Base-by-base conservation (phyloP, 1,140 invertebrate species). In the Chironomus striatipennis region DNA sequence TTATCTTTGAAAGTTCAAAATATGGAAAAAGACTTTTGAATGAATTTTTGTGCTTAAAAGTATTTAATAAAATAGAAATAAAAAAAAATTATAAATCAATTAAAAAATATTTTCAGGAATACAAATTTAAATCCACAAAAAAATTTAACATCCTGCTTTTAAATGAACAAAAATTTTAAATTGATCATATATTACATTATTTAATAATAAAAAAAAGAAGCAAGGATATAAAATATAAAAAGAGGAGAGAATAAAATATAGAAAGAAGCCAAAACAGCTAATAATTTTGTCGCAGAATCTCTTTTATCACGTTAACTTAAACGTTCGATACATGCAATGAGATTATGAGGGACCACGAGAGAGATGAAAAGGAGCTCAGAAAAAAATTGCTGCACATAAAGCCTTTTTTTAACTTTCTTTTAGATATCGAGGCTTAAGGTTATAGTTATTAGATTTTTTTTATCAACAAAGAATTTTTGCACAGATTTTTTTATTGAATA, bases 361-460 rank as follows among this genome's bases (percentile, higher is more conserved):
- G 24, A 34, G 24, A 34, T 34, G 24, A 57, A 57, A 57, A 57
- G 47, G n/a, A 57, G n/a, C 47, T n/a, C 47, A 57, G 12, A 12
- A 12, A 57, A 57, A 47, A 47, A 57, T 57, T 57, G 47, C 15
- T 57, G 47, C 47, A n/a, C 47, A 57, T 57, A 57, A 57, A 57
- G 12, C n/a, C 47, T 57, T 57, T 57, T 57, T 57, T 15, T 12
- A n/a, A 15, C 15, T n/a, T 57, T 57, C 15, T 10, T 15, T 10
- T 57, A 57, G 47, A 12, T 10, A 57, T 57, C 15, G 47, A 4
- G n/a, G 47, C 47, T 57, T 57, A 57, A 57, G 12, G 9, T 57
- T 57, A 57, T 57, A 57, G 47, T 57, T 57, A 57, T 57, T 57
- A 57, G 47, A 12, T n/a, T 57, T 12, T 47, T 12, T n/a, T n/a